A percentile compares a stretch with the other conserved stretches of the same genome.
phyloP scores from a whole-genome alignment of 64 coral and sea anemone species.

The Montipora efflorescens region DNA sequence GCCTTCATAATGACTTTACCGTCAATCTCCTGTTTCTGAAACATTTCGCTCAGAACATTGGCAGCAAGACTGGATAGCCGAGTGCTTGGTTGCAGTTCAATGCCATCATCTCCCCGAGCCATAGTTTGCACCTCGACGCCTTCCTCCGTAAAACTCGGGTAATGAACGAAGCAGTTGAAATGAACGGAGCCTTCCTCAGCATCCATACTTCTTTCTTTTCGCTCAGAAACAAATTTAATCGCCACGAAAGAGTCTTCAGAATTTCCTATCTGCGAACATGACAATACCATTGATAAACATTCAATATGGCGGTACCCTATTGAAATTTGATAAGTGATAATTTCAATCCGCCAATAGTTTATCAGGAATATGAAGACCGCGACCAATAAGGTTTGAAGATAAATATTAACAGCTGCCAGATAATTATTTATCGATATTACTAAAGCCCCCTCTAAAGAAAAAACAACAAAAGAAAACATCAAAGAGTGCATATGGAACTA shows the following conservation, averaged over 20 bases:
- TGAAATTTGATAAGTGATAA: slow-evolving; percentile 83
- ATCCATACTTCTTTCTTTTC: slow-evolving; percentile 42
- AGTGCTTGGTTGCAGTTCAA: slow-evolving; percentile 51
- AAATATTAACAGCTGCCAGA: slow-evolving; percentile 81
- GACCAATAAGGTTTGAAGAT: slow-evolving; percentile 88
- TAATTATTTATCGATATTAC: slow-evolving; percentile 44
- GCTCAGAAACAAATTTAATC: not conserved
- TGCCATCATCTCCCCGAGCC: slow-evolving; percentile 65
- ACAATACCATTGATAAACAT: slow-evolving; percentile 59
- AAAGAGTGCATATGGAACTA: not conserved
- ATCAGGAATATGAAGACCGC: slow-evolving; percentile 40
- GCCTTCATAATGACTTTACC: slow-evolving; percentile 95
- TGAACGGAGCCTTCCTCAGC: slow-evolving; percentile 18
- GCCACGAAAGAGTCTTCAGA: not conserved
- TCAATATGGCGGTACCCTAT: slow-evolving; percentile 75
- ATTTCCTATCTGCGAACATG: not conserved
- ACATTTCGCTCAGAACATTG: slow-evolving; percentile 90
- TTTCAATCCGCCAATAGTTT: slow-evolving; percentile 86
- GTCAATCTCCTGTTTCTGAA: slow-evolving; percentile 87
- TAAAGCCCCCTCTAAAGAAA: slow-evolving; percentile 37
- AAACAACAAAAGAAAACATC: slow-evolving; percentile 12
- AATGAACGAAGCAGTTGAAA: slow-evolving; percentile 78
- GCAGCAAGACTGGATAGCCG: slow-evolving; percentile 71
- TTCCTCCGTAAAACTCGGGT: slow-evolving; percentile 70
- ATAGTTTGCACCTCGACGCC: slow-evolving; percentile 73